Evolutionary conservation across 2,888 invertebrate species (phyloP).

Genomic region (Pomacea canaliculata): DNA sequence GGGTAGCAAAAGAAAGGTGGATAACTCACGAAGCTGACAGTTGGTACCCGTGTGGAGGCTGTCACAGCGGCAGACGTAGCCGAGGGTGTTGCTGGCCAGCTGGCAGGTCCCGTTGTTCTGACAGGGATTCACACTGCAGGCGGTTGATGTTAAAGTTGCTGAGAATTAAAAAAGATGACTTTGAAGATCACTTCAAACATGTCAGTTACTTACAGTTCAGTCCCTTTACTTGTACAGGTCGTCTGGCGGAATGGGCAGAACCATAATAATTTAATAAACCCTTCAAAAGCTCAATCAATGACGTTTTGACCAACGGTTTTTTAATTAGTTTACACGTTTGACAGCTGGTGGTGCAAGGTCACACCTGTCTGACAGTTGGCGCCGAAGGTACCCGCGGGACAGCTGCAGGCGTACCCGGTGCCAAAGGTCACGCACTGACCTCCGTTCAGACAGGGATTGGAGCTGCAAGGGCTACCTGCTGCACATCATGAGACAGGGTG

Average conservation of each 20-base stretch:
- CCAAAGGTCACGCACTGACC: constrained; percentile 17
- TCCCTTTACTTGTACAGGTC: too few species aligned
- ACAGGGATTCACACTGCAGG: constrained; percentile 15
- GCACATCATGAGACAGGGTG: not conserved
- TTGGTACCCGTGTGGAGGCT: not conserved
- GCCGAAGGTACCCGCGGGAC: constrained; percentile 14
- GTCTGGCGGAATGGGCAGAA: too few species aligned
- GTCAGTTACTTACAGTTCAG: too few species aligned
- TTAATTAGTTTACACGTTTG: too few species aligned
- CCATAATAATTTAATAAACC: too few species aligned
- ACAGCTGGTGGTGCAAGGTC: not conserved
- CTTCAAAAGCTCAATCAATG: too few species aligned
- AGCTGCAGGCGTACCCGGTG: constrained; percentile 16
- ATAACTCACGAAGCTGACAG: not conserved
- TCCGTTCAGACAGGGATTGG: constrained; percentile 27
- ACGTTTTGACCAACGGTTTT: too few species aligned
- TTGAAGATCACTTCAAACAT: too few species aligned
- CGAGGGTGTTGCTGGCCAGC: not conserved
- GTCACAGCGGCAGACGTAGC: constrained; percentile 17
- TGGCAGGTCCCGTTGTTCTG: constrained; percentile 27
- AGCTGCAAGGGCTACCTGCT: not conserved
- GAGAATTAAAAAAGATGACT: not conserved
- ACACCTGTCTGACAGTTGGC: not conserved
- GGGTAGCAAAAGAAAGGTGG: not conserved
- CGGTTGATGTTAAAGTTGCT: not conserved